phyloP scores from a whole-genome alignment of 1,140 invertebrate genomes.

The Cecropterus lyciades region DNA sequence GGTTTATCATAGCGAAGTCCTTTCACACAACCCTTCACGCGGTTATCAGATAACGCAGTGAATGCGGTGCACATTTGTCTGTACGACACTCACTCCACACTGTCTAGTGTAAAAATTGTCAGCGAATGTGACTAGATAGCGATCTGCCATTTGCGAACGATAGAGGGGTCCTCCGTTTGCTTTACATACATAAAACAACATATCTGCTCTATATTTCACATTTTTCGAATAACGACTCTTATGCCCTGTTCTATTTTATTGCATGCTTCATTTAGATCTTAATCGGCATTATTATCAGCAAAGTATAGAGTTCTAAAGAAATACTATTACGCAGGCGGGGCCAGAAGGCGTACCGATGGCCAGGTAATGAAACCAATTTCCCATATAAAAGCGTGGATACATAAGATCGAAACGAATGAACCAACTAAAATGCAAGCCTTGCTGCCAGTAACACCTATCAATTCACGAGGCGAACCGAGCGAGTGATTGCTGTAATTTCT shows the following conservation, averaged over 20 bases:
- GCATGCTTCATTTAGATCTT: slow-evolving; percentile 19
- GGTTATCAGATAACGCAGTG: slow-evolving; percentile 77
- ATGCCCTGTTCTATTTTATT: slow-evolving; percentile 6
- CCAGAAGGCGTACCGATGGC: slow-evolving; percentile 21
- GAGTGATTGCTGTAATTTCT: slow-evolving; percentile 80
- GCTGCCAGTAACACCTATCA: slow-evolving; percentile 72
- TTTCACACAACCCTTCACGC: slow-evolving; percentile 74
- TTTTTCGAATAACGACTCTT: background rate
- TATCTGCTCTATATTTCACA: background rate
- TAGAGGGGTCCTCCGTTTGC: slow-evolving; percentile 50
- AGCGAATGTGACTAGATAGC: slow-evolving; percentile 77
- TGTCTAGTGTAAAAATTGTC: slow-evolving; percentile 80
- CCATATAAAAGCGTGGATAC: slow-evolving; percentile 29
- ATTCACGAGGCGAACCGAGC: slow-evolving; percentile 61
- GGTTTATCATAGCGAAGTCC: slow-evolving; percentile 67
- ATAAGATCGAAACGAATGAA: slow-evolving; percentile 33
- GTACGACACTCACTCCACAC: slow-evolving; percentile 66
- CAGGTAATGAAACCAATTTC: slow-evolving; percentile 27
- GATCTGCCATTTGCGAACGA: slow-evolving; percentile 71
- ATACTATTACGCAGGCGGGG: slow-evolving; percentile 16
- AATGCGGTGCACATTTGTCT: slow-evolving; percentile 77
- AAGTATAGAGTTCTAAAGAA: slow-evolving; percentile 19
- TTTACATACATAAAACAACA: slow-evolving; percentile 16
- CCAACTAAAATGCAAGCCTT: slow-evolving; percentile 50
- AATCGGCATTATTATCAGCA: slow-evolving; percentile 23